phyloP scores from a whole-genome alignment of 2,797 vertebrate genomes.

The Sebastes glaucus region DNA sequence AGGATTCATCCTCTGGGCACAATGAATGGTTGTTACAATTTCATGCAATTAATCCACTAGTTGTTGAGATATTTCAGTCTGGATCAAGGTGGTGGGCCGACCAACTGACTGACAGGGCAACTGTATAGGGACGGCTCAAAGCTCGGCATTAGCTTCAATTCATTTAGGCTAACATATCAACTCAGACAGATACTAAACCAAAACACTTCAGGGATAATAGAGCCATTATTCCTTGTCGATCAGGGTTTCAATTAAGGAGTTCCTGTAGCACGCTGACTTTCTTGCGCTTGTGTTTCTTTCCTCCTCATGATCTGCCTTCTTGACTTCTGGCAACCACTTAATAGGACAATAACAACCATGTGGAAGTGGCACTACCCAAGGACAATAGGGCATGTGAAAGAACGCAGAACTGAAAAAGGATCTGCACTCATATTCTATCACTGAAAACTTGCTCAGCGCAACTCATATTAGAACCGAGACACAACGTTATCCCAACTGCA shows the following conservation, averaged over 20 bases:
- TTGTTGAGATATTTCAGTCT: too few relatives aligned
- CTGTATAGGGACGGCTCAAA: too few relatives aligned
- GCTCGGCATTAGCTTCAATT: neutral
- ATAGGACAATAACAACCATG: neutral
- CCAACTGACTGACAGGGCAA: too few relatives aligned
- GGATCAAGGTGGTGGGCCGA: too few relatives aligned
- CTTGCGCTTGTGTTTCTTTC: neutral
- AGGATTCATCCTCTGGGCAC: too few relatives aligned
- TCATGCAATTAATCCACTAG: too few relatives aligned
- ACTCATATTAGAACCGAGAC: neutral
- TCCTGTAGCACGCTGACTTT: neutral
- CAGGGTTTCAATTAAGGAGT: neutral
- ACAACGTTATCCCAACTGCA: neutral
- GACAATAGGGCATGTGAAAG: neutral
- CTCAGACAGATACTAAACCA: neutral
- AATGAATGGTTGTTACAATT: too few relatives aligned
- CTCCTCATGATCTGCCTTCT: neutral
- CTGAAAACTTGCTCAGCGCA: neutral
- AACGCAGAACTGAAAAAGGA: neutral
- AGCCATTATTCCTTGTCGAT: neutral
- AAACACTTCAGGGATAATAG: neutral
- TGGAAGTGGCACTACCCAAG: neutral
- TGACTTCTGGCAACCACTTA: neutral
- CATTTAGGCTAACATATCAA: neutral
- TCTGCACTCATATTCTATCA: neutral